phyloP scores from a whole-genome alignment of 2,797 vertebrate genomes.

The Squalus acanthias region DNA sequence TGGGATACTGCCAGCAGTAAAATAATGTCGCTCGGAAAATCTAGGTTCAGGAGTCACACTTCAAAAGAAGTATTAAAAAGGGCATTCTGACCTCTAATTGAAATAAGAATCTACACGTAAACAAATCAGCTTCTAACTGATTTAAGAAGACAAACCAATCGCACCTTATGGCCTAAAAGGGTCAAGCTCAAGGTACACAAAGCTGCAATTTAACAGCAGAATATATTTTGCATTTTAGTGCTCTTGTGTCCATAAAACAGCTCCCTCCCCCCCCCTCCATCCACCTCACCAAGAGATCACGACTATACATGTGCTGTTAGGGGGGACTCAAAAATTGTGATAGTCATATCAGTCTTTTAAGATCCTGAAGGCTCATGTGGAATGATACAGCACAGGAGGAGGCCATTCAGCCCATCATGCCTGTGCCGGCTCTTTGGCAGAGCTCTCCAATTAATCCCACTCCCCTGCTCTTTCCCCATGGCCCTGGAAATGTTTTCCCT shows the following conservation, averaged over 20 bases:
- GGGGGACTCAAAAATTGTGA: not conserved
- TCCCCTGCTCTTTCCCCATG: not conserved
- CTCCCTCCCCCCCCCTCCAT: too few relatives aligned
- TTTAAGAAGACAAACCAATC: not conserved
- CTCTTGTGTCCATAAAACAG: not conserved
- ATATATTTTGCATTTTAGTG: not conserved
- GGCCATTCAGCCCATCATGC: not conserved
- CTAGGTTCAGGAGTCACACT: conserved; percentile 9
- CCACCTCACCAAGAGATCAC: not conserved
- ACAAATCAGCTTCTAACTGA: not conserved
- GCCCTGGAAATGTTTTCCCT: not conserved
- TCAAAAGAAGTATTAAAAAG: not conserved
- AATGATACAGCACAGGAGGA: not conserved
- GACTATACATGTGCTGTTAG: not conserved
- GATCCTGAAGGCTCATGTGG: not conserved
- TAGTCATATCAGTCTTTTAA: not conserved
- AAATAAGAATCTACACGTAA: not conserved
- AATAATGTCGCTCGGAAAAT: conserved; percentile 16
- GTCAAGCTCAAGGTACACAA: not conserved
- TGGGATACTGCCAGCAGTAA: not conserved
- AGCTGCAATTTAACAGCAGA: not conserved
- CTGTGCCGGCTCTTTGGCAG: not conserved
- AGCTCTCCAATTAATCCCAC: not conserved
- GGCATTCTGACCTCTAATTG: conserved; percentile 1
- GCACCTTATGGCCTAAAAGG: not conserved